Conservation (phyloP, 2,113 vertebrate species). For the Albula glossodonta region DNA sequence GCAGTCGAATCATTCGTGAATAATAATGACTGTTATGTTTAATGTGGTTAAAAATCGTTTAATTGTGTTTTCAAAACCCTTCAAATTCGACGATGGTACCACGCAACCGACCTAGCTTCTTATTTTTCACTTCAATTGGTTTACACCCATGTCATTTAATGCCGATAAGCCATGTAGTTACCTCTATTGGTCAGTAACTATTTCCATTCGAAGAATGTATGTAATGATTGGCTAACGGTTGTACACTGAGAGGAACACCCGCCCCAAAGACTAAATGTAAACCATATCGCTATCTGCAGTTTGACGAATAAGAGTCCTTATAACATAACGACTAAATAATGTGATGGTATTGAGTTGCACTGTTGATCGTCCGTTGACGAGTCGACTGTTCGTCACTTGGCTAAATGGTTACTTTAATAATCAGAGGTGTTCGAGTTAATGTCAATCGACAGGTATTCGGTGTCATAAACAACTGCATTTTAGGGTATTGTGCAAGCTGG, state of each 20-base stretch:
- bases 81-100: neutral
- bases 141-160: conserved; percentile 5
- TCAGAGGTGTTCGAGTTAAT: too few species aligned
- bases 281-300: neutral
- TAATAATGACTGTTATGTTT: neutral
- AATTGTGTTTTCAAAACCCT: conserved; percentile 11
- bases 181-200: neutral
- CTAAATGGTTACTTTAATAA: too few species aligned
- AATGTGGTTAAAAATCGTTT: neutral
- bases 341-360: neutral
- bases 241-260: neutral
- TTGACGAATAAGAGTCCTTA: neutral
- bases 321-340: neutral
- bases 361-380: too few species aligned
- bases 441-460: too few species aligned
- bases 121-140: conserved; percentile 7
- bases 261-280: conserved; percentile 1
- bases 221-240: neutral
- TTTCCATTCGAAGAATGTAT: neutral
- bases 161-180: neutral
- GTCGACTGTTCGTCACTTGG: too few species aligned
- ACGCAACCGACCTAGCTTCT: neutral
- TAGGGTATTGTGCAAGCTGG: too few species aligned
- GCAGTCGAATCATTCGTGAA: neutral
- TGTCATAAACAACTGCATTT: too few species aligned